Evolutionary conservation across 2,888 invertebrate species (phyloP).

Genomic region (Embidobia sp.): DNA sequence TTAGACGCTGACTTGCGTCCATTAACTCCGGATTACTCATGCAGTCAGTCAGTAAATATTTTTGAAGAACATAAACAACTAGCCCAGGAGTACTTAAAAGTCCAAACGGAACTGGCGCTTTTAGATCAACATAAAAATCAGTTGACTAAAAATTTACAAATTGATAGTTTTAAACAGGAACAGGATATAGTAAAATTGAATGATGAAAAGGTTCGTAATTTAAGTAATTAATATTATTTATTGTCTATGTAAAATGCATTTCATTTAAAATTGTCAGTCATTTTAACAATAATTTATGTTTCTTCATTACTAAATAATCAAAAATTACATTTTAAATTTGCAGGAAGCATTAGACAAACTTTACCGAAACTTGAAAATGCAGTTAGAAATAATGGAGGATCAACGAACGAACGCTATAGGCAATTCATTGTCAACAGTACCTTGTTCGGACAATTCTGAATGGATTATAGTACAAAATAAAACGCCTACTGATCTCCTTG

Average conservation of each 20-base stretch:
- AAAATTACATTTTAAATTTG: constrained; percentile 46
- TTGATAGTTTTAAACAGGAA: constrained; percentile 83
- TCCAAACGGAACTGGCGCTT: constrained; percentile 92
- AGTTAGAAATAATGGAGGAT: constrained; percentile 83
- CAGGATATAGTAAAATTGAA: constrained; percentile 86
- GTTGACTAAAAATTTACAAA: constrained; percentile 83
- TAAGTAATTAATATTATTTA: too few relatives aligned
- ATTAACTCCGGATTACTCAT: constrained; percentile 87
- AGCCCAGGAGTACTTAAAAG: constrained; percentile 93
- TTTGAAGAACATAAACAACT: constrained; percentile 94
- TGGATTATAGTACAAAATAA: constrained; percentile 46
- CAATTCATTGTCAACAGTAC: constrained; percentile 2
- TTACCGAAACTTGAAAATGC: constrained; percentile 86
- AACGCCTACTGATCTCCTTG: constrained; percentile 30
- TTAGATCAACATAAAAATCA: constrained; percentile 90
- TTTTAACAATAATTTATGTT: too few relatives aligned
- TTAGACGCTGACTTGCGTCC: constrained; percentile 92
- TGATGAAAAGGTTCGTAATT: constrained; percentile 88
- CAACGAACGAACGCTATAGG: constrained; percentile 25
- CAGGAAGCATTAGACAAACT: constrained; percentile 87
- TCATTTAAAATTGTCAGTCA: too few relatives aligned
- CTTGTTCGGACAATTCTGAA: constrained; percentile 13
- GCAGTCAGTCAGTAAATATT: constrained; percentile 90
- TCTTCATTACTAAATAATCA: background rate
- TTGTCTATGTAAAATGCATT: too few relatives aligned